phyloP scores from a whole-genome alignment of 2,888 invertebrate genomes.

The Trichopoda pennipes region DNA sequence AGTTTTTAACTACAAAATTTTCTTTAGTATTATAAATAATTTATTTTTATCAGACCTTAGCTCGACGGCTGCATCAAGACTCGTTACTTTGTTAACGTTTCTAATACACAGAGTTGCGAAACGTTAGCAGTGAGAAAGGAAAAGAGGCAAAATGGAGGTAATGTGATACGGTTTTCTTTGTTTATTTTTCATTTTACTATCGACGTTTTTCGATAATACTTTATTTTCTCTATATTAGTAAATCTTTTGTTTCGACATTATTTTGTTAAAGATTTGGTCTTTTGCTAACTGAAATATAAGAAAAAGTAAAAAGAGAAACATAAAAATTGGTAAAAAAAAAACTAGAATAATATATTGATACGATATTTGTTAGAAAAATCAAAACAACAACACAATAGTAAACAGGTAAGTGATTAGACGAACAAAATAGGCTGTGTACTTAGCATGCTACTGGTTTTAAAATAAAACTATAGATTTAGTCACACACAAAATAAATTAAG shows the following conservation, averaged over 20 bases:
- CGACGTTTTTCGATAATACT: slow-evolving; percentile 19
- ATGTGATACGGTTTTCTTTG: slow-evolving; percentile 1
- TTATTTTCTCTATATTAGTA: slow-evolving; percentile 18
- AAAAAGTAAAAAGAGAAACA: slow-evolving; percentile 58
- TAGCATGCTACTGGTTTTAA: slow-evolving; percentile 39
- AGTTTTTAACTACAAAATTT: slow-evolving; percentile 15
- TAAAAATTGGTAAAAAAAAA: slow-evolving; percentile 50
- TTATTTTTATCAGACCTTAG: slow-evolving; percentile 59
- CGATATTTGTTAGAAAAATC: slow-evolving; percentile 16
- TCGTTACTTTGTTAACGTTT: slow-evolving; percentile 44
- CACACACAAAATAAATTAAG: neutral
- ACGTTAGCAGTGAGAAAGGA: slow-evolving; percentile 14
- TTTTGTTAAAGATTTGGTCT: slow-evolving; percentile 58
- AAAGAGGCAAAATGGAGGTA: slow-evolving; percentile 22
- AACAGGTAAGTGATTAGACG: neutral
- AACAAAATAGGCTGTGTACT: neutral
- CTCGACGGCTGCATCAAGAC: slow-evolving; percentile 61
- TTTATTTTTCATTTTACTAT: slow-evolving; percentile 25
- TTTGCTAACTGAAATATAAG: slow-evolving; percentile 68
- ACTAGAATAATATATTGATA: slow-evolving; percentile 20
- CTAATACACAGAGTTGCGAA: neutral
- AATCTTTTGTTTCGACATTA: slow-evolving; percentile 42
- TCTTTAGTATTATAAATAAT: slow-evolving; percentile 13
- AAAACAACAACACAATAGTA: slow-evolving; percentile 35
- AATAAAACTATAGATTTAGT: neutral